Evolutionary conservation across 2,113 vertebrate genomes (phyloP), one percentile per base, ranked within the genome.

Genomic region (Ploceus nigricollis): DNA sequence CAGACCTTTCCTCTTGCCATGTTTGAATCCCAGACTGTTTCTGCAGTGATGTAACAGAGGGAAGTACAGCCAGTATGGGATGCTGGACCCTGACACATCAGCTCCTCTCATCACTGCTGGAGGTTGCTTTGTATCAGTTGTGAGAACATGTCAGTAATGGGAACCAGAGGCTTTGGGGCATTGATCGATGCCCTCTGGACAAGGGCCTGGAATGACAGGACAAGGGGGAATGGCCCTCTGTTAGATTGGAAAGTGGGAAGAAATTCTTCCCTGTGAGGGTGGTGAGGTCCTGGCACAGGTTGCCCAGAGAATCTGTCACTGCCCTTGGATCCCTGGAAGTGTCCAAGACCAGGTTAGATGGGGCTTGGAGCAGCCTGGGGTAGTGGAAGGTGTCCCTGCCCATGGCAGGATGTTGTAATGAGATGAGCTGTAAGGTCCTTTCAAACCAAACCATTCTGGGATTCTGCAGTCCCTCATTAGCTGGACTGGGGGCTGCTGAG

Each of bases 261-360:
- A 2, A 83, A 56, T 28, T 40, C 0, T 35, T 76, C 9, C 6
- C n/a, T 82, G 9, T 0, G 11, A 82, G 30, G 11, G 25, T 35
- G 17, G 30, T 0, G 0, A 54, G 40, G 31, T 56, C 40, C 47
- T 69, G 54, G 47, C 71, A 76, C 35, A 48, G 70, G 53, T 0
- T 82, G 54, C 30, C 39, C 70, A 61, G 79, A 76, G 47, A 1
- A 82, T 25, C 87, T 82, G 78, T 27, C 70, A 39, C 60, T 89
- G 53, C 28, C 37, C 50, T 51, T 39, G 28, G n/a, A 89, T 35
- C 61, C 24, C 61, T 76, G 47, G 24, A 0, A 69, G 30, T 47
- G 53, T 8, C 15, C 54, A 22, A 69, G 70, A 15, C 40, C 54
- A 27, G 69, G 28, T 0, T 68, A 39, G 15, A 15, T 0, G 0